Conservation (phyloP, 2,888 invertebrate species). For the Lepidonotus clava region DNA sequence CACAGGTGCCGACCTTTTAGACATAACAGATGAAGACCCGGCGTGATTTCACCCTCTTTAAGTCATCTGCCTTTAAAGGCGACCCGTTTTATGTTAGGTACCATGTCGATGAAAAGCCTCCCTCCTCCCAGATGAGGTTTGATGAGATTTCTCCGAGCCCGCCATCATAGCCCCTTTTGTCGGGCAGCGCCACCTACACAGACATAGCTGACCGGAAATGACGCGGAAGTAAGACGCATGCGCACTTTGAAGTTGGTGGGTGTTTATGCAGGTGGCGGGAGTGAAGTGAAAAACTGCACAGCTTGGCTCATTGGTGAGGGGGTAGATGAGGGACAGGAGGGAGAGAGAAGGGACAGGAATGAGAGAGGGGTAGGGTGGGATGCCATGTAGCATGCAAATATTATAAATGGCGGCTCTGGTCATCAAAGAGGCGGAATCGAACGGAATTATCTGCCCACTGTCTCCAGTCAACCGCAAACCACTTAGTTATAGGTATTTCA, state of each 20-base stretch:
- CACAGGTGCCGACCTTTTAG: too few relatives aligned
- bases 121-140: neutral
- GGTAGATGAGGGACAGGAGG: neutral
- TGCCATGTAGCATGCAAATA: conserved; percentile 11
- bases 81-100: too few relatives aligned
- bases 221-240: conserved; percentile 19
- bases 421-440: neutral
- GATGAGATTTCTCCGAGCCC: neutral
- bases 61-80: too few relatives aligned
- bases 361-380: neutral
- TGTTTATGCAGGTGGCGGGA: conserved; percentile 1
- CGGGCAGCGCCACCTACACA: conserved; percentile 7
- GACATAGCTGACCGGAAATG: neutral
- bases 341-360: neutral
- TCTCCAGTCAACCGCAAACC: too few relatives aligned
- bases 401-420: neutral
- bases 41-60: too few relatives aligned
- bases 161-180: neutral
- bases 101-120: too few relatives aligned
- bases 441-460: too few relatives aligned
- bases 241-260: conserved; percentile 3
- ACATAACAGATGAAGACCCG: too few relatives aligned
- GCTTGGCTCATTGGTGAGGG: too few relatives aligned
- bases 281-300: too few relatives aligned
- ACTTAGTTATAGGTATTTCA: too few relatives aligned